phyloP scores from a whole-genome alignment of 2,113 vertebrate species.

The Sinocyclocheilus grahami region DNA sequence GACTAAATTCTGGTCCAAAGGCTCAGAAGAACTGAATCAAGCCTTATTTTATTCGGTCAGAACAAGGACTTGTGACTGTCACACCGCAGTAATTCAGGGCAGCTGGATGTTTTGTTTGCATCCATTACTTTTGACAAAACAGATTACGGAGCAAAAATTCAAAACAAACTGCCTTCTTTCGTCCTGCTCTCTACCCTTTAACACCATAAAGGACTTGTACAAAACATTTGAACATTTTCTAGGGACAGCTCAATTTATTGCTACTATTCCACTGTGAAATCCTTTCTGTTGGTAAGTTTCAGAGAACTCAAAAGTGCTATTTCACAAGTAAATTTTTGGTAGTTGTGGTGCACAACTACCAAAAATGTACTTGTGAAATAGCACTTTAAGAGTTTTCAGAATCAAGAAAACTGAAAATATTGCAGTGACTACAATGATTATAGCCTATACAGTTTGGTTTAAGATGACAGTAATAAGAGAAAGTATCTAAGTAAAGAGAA shows the following conservation, averaged over 20 bases:
- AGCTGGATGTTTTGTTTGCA: slow-evolving; percentile 1
- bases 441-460: too few species aligned
- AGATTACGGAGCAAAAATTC: background rate
- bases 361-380: background rate
- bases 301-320: too few species aligned
- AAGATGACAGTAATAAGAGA: background rate
- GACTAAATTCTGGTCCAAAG: background rate
- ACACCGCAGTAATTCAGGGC: too few species aligned
- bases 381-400: slow-evolving; percentile 14
- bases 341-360: background rate
- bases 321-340: too few species aligned
- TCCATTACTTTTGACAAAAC: background rate
- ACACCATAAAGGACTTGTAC: slow-evolving; percentile 7
- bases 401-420: background rate
- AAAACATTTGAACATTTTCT: slow-evolving; percentile 21
- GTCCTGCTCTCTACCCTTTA: background rate
- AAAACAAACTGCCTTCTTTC: background rate
- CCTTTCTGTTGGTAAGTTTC: background rate
- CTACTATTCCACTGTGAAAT: slow-evolving; percentile 40
- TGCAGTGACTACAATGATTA: background rate
- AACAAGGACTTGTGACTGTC: background rate
- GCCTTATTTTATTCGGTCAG: background rate
- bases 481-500: too few species aligned
- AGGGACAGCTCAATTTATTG: background rate
- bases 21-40: background rate